A percentile compares a stretch with the other conserved stretches of the same genome.
These are phyloP conservation scores for Rhinophrynus dorsalis DNA, from an alignment of 2,797 vertebrate species.

Conservation along the genomic window DNA sequence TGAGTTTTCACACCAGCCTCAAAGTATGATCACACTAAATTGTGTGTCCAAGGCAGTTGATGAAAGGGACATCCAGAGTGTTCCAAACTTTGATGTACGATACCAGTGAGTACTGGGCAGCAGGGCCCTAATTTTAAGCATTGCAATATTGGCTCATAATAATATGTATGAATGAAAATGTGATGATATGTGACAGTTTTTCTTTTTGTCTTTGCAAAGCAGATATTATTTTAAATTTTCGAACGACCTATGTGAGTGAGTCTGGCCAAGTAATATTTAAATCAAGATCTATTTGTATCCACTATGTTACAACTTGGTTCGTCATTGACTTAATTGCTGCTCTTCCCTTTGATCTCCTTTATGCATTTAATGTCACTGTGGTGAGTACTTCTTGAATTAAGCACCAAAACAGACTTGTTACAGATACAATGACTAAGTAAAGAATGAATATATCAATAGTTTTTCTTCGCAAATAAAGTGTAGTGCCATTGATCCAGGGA, in stretches of 20 bases:
- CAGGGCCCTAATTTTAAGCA: too few relatives aligned
- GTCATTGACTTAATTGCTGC: constrained; percentile 96
- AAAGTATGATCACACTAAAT: too few relatives aligned
- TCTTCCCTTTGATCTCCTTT: constrained; percentile 95
- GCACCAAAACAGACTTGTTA: background rate
- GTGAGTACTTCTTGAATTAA: constrained; percentile 74
- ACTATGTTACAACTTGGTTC: constrained; percentile 98
- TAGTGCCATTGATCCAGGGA: too few relatives aligned
- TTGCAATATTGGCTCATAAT: background rate
- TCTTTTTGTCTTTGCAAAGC: constrained; percentile 59
- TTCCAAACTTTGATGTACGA: too few relatives aligned
- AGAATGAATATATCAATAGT: too few relatives aligned
- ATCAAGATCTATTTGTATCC: constrained; percentile 94
- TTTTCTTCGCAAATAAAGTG: too few relatives aligned
- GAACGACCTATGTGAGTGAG: constrained; percentile 96
- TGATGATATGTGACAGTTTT: constrained; percentile 7
- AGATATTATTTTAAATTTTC: constrained; percentile 98
- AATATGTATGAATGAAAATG: background rate
- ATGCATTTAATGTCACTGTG: constrained; percentile 97
- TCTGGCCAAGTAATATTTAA: constrained; percentile 97
- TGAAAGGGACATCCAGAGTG: too few relatives aligned
- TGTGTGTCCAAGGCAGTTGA: too few relatives aligned
- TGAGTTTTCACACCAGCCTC: too few relatives aligned
- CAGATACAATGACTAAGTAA: too few relatives aligned
- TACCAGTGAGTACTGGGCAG: too few relatives aligned